Percentiles rank a stretch among this genome's conserved stretches.
Conservation (phyloP, 2,797 vertebrate species). For the Cichlasoma orientale region DNA sequence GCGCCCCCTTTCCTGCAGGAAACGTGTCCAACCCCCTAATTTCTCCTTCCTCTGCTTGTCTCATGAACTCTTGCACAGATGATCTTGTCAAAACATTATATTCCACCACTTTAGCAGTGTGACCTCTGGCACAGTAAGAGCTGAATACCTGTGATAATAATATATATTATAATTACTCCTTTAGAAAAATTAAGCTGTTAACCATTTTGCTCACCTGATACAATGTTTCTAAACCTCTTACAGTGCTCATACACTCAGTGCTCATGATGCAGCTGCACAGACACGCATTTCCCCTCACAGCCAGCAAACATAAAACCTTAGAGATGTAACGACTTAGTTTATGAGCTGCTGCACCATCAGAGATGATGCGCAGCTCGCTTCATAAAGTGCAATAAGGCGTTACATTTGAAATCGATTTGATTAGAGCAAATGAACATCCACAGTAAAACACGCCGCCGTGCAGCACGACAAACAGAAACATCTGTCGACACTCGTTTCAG, state of each 20-base stretch:
- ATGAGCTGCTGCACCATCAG: neutral
- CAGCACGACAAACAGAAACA: neutral
- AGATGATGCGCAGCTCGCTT: neutral
- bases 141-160: neutral
- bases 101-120: slow-evolving; percentile 19
- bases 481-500: neutral
- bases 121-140: slow-evolving; percentile 10
- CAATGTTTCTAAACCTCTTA: neutral
- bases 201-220: neutral
- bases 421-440: neutral
- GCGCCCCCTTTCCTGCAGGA: slow-evolving; percentile 23
- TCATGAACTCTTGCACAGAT: slow-evolving; percentile 24
- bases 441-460: accelerated
- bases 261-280: neutral
- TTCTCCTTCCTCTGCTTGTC: slow-evolving; percentile 43
- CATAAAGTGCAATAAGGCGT: neutral
- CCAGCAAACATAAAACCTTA: neutral
- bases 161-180: neutral
- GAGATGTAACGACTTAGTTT: neutral
- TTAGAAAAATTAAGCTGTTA: accelerated
- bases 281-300: neutral
- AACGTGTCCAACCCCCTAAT: slow-evolving; percentile 7
- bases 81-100: slow-evolving; percentile 51
- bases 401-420: neutral
- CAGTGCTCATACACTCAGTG: neutral